phyloP scores from a whole-genome alignment of 2,113 vertebrate species.

The Cricetomys ansorgei region DNA sequence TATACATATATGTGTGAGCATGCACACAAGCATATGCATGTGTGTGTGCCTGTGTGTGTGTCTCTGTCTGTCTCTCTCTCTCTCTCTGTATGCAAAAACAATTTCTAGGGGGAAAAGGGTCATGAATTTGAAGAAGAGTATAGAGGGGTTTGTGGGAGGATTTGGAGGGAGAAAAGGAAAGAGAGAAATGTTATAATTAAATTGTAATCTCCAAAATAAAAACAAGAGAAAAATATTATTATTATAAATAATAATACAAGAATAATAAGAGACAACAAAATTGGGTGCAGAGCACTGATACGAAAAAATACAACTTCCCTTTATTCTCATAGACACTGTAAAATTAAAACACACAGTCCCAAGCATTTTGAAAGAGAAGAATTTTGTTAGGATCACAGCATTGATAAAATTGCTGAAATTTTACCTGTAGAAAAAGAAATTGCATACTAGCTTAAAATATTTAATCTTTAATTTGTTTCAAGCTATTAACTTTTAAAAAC shows the following conservation, averaged over 20 bases:
- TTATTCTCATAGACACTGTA: not conserved
- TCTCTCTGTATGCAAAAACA: too few species aligned
- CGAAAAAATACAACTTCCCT: not conserved
- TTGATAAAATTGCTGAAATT: conserved; percentile 48
- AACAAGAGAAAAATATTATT: not conserved
- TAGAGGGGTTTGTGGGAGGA: not conserved
- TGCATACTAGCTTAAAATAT: not conserved
- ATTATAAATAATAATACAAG: not conserved
- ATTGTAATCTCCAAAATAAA: not conserved
- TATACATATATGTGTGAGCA: not conserved
- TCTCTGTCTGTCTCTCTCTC: too few species aligned
- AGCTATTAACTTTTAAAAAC: conserved; percentile 30
- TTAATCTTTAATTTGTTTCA: conserved; percentile 38
- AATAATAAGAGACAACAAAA: not conserved
- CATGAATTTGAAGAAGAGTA: not conserved
- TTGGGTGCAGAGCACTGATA: not conserved
- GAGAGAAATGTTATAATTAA: not conserved
- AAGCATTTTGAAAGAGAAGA: not conserved
- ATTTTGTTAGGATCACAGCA: not conserved
- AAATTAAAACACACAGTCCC: conserved; percentile 15
- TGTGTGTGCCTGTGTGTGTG: not conserved
- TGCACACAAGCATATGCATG: not conserved
- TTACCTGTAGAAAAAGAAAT: not conserved
- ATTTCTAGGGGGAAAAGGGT: not conserved
- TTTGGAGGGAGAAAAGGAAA: not conserved